These are phyloP conservation scores for Betta splendens DNA, from an alignment of 2,797 vertebrate species.

Conservation along the genomic window DNA sequence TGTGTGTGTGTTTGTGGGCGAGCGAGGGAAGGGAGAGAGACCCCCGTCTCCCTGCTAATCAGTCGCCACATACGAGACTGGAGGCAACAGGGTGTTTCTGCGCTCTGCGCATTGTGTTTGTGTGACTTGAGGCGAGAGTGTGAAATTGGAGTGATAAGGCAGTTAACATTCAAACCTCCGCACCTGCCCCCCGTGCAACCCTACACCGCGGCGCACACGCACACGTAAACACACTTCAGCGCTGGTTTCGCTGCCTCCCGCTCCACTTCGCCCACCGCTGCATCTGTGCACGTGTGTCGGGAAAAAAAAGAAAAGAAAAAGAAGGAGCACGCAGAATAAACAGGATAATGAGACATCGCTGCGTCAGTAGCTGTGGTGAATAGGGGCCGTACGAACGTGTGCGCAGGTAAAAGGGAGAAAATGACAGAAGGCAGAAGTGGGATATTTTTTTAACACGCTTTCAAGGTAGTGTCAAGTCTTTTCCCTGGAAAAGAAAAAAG, in stretches of 20 bases:
- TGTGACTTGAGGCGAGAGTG: constrained; percentile 64
- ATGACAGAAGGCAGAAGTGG: constrained; percentile 16
- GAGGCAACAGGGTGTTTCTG: constrained; percentile 67
- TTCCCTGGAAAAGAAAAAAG: constrained; percentile 18
- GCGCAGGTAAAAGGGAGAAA: not conserved
- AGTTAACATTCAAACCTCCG: constrained; percentile 64
- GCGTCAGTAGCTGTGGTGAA: constrained; percentile 19
- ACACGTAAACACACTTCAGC: constrained; percentile 1
- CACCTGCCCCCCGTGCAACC: constrained; percentile 48
- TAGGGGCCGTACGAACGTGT: not conserved
- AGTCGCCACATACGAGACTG: constrained; percentile 60
- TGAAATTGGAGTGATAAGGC: constrained; percentile 78
- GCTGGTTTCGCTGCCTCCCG: constrained; percentile 13
- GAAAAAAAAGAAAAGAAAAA: too few species aligned
- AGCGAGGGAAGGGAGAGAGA: too few species aligned
- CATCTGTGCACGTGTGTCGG: constrained; percentile 12
- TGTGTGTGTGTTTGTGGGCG: constrained; percentile 11
- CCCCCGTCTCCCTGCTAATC: constrained; percentile 61
- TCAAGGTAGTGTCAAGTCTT: constrained; percentile 53
- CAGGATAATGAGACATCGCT: constrained; percentile 54
- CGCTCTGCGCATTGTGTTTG: constrained; percentile 42
- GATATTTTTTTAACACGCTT: constrained; percentile 32
- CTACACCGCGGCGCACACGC: not conserved
- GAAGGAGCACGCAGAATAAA: constrained; percentile 32
- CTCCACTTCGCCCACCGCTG: not conserved